A percentile compares a stretch with the other conserved stretches of the same genome.
Evolutionary conservation across 2,888 invertebrate genomes (phyloP).

Genomic region (Sesia apiformis): DNA sequence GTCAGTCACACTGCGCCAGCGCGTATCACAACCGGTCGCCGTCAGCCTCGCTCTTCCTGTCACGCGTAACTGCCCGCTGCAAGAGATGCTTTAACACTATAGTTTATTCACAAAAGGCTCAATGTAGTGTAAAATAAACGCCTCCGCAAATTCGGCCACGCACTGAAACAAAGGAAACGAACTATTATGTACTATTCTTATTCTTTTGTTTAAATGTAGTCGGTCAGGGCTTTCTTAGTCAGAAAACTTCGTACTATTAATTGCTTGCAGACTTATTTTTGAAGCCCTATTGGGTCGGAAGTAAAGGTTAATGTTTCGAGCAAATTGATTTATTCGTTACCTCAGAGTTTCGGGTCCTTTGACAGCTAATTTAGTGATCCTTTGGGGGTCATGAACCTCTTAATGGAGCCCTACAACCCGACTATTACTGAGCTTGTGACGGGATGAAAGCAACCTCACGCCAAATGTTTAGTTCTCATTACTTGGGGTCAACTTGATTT

Average conservation of each 20-base stretch:
- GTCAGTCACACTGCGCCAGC: conserved; percentile 34
- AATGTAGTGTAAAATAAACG: too few species aligned
- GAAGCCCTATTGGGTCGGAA: background rate
- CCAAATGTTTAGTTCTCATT: background rate
- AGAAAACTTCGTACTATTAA: too few species aligned
- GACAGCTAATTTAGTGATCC: background rate
- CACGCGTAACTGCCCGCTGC: background rate
- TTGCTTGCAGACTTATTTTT: background rate
- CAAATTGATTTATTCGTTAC: background rate
- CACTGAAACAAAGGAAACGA: conserved; percentile 26
- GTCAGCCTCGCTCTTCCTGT: background rate
- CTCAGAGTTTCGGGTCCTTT: background rate
- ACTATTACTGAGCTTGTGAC: background rate
- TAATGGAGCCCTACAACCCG: background rate
- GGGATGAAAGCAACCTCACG: background rate
- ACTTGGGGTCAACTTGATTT: background rate
- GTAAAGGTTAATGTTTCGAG: background rate
- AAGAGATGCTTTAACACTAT: background rate
- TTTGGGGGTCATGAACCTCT: background rate
- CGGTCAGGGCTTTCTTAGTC: too few species aligned
- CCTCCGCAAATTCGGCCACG: conserved; percentile 9
- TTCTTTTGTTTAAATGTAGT: too few species aligned
- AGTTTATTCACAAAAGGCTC: background rate
- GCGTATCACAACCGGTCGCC: conserved; percentile 33
- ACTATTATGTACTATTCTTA: background rate